Base-by-base conservation (phyloP, 1,140 invertebrate genomes). In the Anastrepha ludens region DNA sequence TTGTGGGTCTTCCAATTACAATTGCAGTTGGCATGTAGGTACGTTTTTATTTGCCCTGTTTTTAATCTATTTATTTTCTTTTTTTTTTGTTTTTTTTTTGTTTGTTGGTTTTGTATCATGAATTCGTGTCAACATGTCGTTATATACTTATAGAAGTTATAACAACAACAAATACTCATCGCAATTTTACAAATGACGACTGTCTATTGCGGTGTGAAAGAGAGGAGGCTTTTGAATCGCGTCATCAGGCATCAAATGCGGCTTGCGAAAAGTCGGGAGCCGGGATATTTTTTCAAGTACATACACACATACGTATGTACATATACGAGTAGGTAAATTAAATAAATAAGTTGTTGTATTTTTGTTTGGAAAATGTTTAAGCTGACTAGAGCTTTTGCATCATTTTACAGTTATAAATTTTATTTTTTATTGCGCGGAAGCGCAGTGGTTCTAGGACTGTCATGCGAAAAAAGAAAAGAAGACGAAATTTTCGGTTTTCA, bases 51-150 rank as follows among this genome's bases (percentile, higher is more conserved):
- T 50, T 50, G 47, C 74, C 17, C 44, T 17, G 39, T n/a, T 81
- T 81, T 58, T 17, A 29, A 39, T 67, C 11, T 67, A 55, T 70
- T 70, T 70, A 70, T 47, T 70, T 81, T 4, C 15, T 5, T 15
- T 62, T 62, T 62, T 62, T 62, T 2, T 17, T 62, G 1, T 62
- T 62, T 62, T 62, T 67, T 67, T 81, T 9, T 47, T 41, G 29
- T 29, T 29, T 29, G 29, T 29, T 29, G 29, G 29, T 29, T 29
- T 81, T 81, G 74, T 81, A 81, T 50, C 74, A 29, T 81, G 74
- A 81, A 81, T 81, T 81, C 74, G 74, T 81, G 74, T 81, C 74
- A 81, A 81, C 74, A 81, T 81, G 74, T 81, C 74, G 55, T 81
- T 81, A 81, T 55, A 62, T 29, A 39, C 20, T 13, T 62, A 67